Base-by-base conservation (phyloP, 2,888 invertebrate species). In the Seira ritae region DNA sequence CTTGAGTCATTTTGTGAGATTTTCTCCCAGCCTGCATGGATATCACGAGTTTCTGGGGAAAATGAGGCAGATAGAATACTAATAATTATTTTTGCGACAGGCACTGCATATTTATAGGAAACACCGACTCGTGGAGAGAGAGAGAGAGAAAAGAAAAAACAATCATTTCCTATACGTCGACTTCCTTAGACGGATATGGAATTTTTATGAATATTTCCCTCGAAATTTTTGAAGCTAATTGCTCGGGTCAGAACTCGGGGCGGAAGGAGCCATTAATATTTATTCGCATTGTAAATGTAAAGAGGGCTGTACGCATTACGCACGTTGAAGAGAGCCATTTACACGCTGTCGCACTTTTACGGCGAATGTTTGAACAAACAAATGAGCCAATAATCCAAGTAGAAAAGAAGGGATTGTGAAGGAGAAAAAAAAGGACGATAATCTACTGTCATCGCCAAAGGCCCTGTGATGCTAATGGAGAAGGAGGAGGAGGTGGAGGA, bases 291-390 rank as follows among this genome's bases (percentile, higher is more conserved):
- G 6, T 42, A 42, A 42, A 4, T 62, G 20, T 42, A 4, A 42
- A 42, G 42, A 42, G 12, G 12, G 42, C 12, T 42, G 42, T 8
- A 42, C 12, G n/a, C n/a, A n/a, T n/a, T n/a, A n/a, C n/a, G n/a
- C n/a, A n/a, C n/a, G n/a, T n/a, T n/a, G n/a, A n/a, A n/a, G n/a
- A 62, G 15, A 62, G 17, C 62, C 17, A n/a, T n/a, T n/a, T 62
- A n/a, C 17, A n/a, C n/a, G n/a, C 62, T 62, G 62, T n/a, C 20
- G 20, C 62, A 62, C n/a, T 62, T 6, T 62, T 62, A n/a, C 20
- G 42, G 6, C 12, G 42, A 42, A 42, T 42, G 42, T 42, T 42
- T 42, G 12, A 42, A 42, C 12, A 12, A 42, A 12, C 42, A 42
- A 42, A 42, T 42, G 42, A 42, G 42, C 12, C 12, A 42, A 42